Percentiles rank a stretch among this genome's conserved stretches.
phyloP scores from a whole-genome alignment of 2,888 invertebrate species.

The Limnephilus lunatus region DNA sequence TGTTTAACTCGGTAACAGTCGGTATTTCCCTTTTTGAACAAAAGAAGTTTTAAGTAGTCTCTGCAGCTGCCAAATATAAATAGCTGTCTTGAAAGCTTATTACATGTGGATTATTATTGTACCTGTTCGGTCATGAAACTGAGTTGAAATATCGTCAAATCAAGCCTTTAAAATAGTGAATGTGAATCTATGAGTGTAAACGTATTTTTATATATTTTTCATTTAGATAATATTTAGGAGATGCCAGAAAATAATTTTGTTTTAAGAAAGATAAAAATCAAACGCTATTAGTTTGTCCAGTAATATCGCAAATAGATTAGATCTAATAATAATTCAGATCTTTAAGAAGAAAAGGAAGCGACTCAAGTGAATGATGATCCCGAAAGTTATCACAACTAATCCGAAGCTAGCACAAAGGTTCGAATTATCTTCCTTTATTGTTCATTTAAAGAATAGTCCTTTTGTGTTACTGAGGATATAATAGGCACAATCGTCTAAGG shows the following conservation, averaged over 20 bases:
- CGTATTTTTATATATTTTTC: not conserved
- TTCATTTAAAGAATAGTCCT: slow-evolving; percentile 56
- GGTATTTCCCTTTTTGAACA: not conserved
- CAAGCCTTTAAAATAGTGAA: no score
- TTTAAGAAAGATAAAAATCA: not conserved
- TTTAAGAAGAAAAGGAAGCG: slow-evolving; percentile 12
- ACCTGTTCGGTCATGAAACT: not conserved
- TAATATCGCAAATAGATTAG: not conserved
- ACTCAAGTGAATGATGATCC: slow-evolving; percentile 29
- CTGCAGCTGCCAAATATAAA: not conserved
- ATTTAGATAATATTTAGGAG: not conserved
- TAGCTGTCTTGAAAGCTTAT: not conserved
- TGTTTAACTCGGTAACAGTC: not conserved
- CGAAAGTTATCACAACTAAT: slow-evolving; percentile 34
- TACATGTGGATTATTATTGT: not conserved
- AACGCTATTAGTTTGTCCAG: not conserved
- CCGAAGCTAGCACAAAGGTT: slow-evolving; percentile 39
- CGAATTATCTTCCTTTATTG: slow-evolving; percentile 42
- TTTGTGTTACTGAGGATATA: slow-evolving; percentile 43
- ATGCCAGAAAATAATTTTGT: not conserved
- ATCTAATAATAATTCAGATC: not conserved
- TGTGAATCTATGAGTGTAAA: no score
- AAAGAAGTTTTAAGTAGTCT: not conserved
- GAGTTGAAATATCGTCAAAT: not conserved
- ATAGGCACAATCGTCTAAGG: slow-evolving; percentile 51